phyloP scores from a whole-genome alignment of 2,888 invertebrate genomes.

The Papilio demoleus region DNA sequence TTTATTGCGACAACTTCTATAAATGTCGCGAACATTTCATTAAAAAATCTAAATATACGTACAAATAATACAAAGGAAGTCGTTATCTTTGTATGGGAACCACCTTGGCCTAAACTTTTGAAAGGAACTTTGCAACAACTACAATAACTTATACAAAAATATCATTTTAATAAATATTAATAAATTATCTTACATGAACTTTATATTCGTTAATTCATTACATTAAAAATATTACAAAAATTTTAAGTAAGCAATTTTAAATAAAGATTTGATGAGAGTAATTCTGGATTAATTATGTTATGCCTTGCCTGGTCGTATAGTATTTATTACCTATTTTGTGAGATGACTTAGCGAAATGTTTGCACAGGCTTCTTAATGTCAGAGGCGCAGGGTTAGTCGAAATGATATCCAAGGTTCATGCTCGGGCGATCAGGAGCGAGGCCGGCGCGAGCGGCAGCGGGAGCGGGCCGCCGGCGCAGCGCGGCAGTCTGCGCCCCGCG shows the following conservation, averaged over 20 bases:
- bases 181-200: not conserved
- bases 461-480: constrained; percentile 42
- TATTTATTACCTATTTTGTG: too few species aligned
- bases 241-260: not conserved
- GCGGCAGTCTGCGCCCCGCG: constrained; percentile 63
- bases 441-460: constrained; percentile 51
- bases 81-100: constrained; percentile 1
- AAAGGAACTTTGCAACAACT: not conserved
- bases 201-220: not conserved
- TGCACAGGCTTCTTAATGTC: constrained; percentile 49
- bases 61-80: not conserved
- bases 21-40: not conserved
- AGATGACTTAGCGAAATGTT: constrained; percentile 40
- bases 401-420: constrained; percentile 68
- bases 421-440: constrained; percentile 66
- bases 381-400: constrained; percentile 56
- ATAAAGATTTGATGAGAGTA: too few species aligned
- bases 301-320: too few species aligned
- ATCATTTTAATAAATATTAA: not conserved
- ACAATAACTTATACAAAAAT: not conserved
- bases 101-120: not conserved
- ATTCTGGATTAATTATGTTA: too few species aligned
- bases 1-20: not conserved
- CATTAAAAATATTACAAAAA: not conserved
- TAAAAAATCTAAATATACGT: not conserved